Percentiles rank a stretch among this genome's conserved stretches.
These are phyloP conservation scores for Cyclophora punctaria DNA, from an alignment of 2,888 invertebrate species.

Conservation along the genomic window DNA sequence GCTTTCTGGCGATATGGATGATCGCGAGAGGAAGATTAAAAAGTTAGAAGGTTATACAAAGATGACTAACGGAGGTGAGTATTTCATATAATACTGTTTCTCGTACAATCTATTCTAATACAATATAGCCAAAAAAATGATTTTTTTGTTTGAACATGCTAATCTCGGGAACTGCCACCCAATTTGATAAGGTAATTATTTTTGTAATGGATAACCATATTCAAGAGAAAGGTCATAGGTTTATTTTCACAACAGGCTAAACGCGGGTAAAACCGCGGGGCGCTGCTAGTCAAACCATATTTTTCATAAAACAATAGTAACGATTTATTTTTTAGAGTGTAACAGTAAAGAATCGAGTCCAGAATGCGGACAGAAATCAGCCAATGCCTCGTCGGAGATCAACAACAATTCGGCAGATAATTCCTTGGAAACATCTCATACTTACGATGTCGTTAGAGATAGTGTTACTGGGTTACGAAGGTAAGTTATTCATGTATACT, in stretches of 20 bases:
- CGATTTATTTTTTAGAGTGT: constrained; percentile 9
- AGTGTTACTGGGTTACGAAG: constrained; percentile 38
- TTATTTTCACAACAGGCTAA: too few species aligned
- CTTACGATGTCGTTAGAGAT: constrained; percentile 32
- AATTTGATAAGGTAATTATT: too few species aligned
- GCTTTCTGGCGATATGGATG: constrained; percentile 55
- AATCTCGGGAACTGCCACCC: too few species aligned
- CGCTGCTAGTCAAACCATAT: too few species aligned
- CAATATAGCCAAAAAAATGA: too few species aligned
- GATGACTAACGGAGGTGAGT: too few species aligned
- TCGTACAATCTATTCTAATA: constrained; percentile 44
- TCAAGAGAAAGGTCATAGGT: too few species aligned
- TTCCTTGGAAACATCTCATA: constrained; percentile 25
- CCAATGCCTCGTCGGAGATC: constrained; percentile 25
- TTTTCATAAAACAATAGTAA: background rate
- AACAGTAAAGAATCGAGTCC: constrained; percentile 20
- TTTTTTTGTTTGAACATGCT: too few species aligned
- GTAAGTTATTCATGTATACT: constrained; percentile 20
- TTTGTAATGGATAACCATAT: too few species aligned
- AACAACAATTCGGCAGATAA: constrained; percentile 15
- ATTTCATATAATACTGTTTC: constrained; percentile 22
- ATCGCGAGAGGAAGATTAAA: background rate
- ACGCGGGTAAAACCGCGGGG: too few species aligned
- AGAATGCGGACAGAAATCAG: constrained; percentile 25
- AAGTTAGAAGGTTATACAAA: too few species aligned